Base-by-base conservation (phyloP, 2,113 vertebrate species). In the Sebastes fasciatus region DNA sequence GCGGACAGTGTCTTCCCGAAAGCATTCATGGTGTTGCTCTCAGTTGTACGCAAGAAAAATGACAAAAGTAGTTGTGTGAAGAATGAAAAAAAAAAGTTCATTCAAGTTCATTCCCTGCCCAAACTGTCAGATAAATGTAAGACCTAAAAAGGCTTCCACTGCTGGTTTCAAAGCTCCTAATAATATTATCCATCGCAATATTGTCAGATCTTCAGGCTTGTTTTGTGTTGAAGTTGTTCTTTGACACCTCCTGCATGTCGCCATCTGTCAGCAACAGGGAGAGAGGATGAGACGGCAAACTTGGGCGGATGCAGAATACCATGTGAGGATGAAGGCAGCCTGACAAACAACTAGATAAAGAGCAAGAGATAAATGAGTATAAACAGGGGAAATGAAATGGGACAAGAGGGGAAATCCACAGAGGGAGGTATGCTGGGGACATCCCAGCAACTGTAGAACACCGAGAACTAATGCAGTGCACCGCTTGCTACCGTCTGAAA, bases 221-320 rank as follows among this genome's bases (percentile, higher is more conserved):
- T 67, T 76, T 34, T 66, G 23, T 72, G 70, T 54, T 8, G 16
- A 66, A 34, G 70, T 19, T 68, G 75, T 63, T 77, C 58, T 84
- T 88, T 69, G 68, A 78, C 74, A 49, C 54, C 61, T 57, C 17
- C 51, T 79, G 43, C 75, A 48, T 49, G 70, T 26, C 0, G 26
- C 77, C 74, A 61, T 74, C 26, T 84, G 72, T 49, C 71, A 79
- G 23, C 21, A 63, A 40, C 77, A 84, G 65, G 48, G 42, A 45
- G 16, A 77, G 48, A 71, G 48, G 49, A 62, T 8, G 10, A 72
- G 49, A 34, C 17, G 5, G 48, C 52, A 42, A 67, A 68, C 48
- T 71, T 40, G 48, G 55, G 55, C 4, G 4, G 19, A 4, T 21
- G 48, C 49, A 71, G 65, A 21, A 52, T 67, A n/a, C 42, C 52